These are phyloP conservation scores for Chloroceryle amazona DNA, from an alignment of 2,797 vertebrate genomes.

Conservation along the genomic window DNA sequence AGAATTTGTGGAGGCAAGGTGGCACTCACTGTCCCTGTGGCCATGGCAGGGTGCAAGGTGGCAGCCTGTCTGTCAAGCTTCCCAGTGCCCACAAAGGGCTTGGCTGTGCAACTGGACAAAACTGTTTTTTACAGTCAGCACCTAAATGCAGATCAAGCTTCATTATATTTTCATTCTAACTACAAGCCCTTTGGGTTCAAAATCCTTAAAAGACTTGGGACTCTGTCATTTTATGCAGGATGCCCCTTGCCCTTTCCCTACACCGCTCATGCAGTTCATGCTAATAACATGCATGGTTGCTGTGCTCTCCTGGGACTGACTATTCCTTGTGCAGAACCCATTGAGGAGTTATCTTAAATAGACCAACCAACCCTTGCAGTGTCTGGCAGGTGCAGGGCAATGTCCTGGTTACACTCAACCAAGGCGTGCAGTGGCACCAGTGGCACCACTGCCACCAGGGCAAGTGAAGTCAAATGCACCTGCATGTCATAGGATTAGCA, in stretches of 20 bases:
- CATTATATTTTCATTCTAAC: background rate
- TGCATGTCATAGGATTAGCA: fast-evolving
- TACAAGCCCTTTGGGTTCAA: background rate
- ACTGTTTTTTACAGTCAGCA: background rate
- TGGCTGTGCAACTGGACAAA: background rate
- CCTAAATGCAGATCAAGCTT: background rate
- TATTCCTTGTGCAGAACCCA: background rate
- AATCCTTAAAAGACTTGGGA: background rate
- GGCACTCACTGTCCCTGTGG: fast-evolving
- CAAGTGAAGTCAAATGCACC: background rate
- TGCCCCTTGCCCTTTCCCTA: background rate
- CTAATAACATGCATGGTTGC: background rate
- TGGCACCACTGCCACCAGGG: background rate
- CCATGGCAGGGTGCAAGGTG: background rate
- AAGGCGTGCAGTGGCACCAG: fast-evolving
- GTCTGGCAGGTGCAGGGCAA: background rate
- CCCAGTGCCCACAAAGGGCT: background rate
- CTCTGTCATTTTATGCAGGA: background rate
- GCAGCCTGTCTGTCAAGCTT: background rate
- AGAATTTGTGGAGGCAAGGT: fast-evolving
- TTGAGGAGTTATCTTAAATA: background rate
- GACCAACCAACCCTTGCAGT: background rate
- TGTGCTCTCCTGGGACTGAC: background rate
- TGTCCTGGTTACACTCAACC: background rate
- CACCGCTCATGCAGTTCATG: background rate